Evolutionary conservation across 2,888 invertebrate genomes (phyloP).

Genomic region (Biston stratarius): DNA sequence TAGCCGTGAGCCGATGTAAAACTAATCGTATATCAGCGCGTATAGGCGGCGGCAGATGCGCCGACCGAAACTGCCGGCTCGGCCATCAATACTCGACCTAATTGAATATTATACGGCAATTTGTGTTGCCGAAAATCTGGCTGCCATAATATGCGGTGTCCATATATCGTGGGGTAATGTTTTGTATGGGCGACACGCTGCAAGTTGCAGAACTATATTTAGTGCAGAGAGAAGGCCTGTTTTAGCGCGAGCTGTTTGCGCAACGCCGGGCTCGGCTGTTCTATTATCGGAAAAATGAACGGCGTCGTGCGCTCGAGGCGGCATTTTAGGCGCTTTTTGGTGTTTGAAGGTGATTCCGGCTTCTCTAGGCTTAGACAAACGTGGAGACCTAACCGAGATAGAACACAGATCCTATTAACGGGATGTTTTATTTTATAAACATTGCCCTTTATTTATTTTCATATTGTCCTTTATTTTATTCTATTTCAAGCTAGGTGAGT

Average conservation of each 20-base stretch:
- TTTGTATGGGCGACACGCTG: constrained; percentile 75
- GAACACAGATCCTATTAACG: neutral
- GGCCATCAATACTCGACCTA: constrained; percentile 82
- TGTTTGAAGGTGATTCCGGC: constrained; percentile 20
- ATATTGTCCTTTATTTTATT: no score
- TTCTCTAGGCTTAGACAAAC: constrained; percentile 10
- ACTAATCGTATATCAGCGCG: constrained; percentile 81
- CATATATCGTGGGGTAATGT: constrained; percentile 78
- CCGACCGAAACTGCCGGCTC: constrained; percentile 81
- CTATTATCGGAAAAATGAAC: constrained; percentile 83
- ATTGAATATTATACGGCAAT: constrained; percentile 86
- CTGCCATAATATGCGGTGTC: constrained; percentile 78
- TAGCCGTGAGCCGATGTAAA: constrained; percentile 63
- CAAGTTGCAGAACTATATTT: constrained; percentile 73
- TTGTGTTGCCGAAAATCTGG: constrained; percentile 85
- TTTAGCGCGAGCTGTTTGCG: constrained; percentile 80
- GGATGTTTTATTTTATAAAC: no score
- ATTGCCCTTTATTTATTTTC: no score
- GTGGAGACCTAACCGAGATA: neutral
- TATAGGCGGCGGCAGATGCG: constrained; percentile 79
- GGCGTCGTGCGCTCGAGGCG: constrained; percentile 36
- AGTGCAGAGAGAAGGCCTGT: constrained; percentile 58
- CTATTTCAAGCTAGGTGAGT: no score
- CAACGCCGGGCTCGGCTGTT: constrained; percentile 68
- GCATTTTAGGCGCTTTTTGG: constrained; percentile 44